Evolutionary conservation across 2,113 vertebrate genomes (phyloP), one percentile per base, ranked within the genome.

Genomic region (Dinomys branickii): DNA sequence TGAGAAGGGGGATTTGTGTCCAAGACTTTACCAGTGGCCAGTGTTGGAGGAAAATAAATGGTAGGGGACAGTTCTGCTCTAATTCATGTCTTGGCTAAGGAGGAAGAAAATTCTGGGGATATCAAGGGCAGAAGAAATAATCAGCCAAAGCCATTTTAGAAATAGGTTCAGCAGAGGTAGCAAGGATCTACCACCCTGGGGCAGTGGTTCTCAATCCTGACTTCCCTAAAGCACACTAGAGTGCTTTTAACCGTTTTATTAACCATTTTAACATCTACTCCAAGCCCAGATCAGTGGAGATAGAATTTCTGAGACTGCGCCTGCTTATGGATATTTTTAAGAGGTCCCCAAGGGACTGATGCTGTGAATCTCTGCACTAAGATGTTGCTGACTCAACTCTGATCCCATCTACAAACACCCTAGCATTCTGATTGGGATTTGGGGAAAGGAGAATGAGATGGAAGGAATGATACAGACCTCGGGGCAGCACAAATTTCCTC

Each of bases 191-290:
- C 47, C 47, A 50, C 69, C 24, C 71, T 24, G 2, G 44, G 41
- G 47, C 41, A 67, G 11, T 67, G 35, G 50, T 56, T 54, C 35
- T 69, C 26, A 33, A 30, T 58, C 77, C 78, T 61, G 69, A 54
- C 16, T 93, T 14, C 17, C 41, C 67, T 59, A 90, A 61, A 67
- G 47, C 50, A 7, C 35, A 85, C 19, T 69, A 33, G 20, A 78
- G 33, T 61, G 69, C 86, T 85, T 90, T 92, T 50, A 91, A 90
- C 73, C 33, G 30, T 33, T n/a, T n/a, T n/a, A n/a, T n/a, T n/a
- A n/a, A n/a, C n/a, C n/a, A n/a, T n/a, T n/a, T n/a, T n/a, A 38
- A 59, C 24, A 30, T 63, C 26, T 67, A 52, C 28, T 47, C 69
- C 33, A 7, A 67, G 41, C 58, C 12, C 63, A 33, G 35, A 82